phyloP scores from a whole-genome alignment of 1,140 invertebrate species.

The Zaprionus ghesquierei region DNA sequence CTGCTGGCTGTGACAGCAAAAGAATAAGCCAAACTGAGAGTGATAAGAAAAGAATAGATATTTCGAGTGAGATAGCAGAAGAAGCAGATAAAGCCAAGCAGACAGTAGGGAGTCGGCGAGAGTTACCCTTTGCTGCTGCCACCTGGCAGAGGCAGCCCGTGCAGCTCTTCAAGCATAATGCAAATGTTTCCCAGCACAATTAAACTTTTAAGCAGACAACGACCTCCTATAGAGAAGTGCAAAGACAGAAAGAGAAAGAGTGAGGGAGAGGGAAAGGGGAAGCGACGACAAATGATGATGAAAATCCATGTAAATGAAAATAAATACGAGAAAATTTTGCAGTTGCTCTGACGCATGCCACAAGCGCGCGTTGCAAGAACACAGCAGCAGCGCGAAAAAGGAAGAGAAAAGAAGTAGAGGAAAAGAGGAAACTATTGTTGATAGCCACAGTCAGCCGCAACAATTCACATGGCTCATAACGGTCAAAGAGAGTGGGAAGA shows the following conservation, averaged over 20 bases:
- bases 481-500: slow-evolving; percentile 59
- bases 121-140: not conserved
- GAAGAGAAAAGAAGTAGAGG: not conserved
- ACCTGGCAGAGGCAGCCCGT: slow-evolving; percentile 4
- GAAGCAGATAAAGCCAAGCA: slow-evolving; percentile 1
- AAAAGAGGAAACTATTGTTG: slow-evolving; percentile 23
- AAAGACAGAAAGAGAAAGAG: no score
- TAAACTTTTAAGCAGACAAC: slow-evolving; percentile 74
- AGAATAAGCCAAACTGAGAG: slow-evolving; percentile 16
- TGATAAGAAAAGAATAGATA: slow-evolving; percentile 41
- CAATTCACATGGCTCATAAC: slow-evolving; percentile 77
- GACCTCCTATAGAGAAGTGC: slow-evolving; percentile 12
- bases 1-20: slow-evolving; percentile 32
- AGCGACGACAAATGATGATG: slow-evolving; percentile 45
- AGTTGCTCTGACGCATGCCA: slow-evolving; percentile 71
- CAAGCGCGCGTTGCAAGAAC: slow-evolving; percentile 39
- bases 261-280: not conserved
- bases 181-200: slow-evolving; percentile 51
- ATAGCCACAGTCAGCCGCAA: slow-evolving; percentile 56
- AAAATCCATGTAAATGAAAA: slow-evolving; percentile 76
- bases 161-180: not conserved
- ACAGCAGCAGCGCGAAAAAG: slow-evolving; percentile 28
- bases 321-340: slow-evolving; percentile 39
- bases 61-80: not conserved
- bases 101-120: not conserved